Evolutionary conservation across 2,797 vertebrate species (phyloP).

Genomic region (Simalia tracyae): DNA sequence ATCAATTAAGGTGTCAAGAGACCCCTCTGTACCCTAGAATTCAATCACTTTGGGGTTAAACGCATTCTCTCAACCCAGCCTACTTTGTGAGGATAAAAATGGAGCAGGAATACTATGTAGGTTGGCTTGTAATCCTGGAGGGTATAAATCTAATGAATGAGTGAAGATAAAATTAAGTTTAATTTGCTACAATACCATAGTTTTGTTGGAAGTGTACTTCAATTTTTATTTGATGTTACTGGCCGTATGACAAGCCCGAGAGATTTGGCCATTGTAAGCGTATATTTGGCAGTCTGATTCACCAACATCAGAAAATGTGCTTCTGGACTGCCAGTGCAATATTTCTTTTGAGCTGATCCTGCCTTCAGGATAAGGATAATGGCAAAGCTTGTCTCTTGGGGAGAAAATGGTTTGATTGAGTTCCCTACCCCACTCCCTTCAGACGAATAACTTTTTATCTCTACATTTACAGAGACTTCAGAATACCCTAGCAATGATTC

Average conservation of each 20-base stretch:
- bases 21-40: not conserved
- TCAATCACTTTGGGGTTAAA: not conserved
- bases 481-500: not conserved
- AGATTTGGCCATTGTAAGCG: constrained; percentile 28
- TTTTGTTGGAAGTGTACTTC: constrained; percentile 43
- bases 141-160: constrained; percentile 6
- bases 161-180: not conserved
- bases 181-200: constrained; percentile 30
- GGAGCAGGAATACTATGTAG: not conserved
- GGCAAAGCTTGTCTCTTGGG: not conserved
- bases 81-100: not conserved
- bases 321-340: not conserved
- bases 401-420: not conserved
- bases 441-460: not conserved
- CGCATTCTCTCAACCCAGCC: not conserved
- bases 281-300: not conserved
- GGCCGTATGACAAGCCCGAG: constrained; percentile 37
- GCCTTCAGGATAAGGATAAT: not conserved
- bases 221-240: constrained; percentile 39
- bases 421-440: not conserved
- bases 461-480: not conserved
- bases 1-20: not conserved
- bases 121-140: not conserved
- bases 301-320: not conserved
- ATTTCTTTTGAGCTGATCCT: not conserved